A percentile compares a stretch with the other conserved stretches of the same genome.
phyloP scores from a whole-genome alignment of 1,140 invertebrate species.

The Heliconius himera region DNA sequence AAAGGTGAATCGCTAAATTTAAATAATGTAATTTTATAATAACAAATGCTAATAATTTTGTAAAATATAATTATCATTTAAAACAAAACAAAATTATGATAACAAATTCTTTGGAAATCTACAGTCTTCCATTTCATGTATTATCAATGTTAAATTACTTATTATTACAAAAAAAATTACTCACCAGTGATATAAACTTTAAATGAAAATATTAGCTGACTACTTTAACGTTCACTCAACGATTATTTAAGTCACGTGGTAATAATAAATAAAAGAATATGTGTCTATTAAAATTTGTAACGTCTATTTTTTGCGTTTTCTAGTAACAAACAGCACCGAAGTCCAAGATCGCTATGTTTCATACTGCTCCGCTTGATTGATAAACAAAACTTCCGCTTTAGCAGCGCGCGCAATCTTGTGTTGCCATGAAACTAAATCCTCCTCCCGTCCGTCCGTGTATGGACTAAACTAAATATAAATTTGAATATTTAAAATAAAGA shows the following conservation, averaged over 20 bases:
- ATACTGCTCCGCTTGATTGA: constrained; percentile 66
- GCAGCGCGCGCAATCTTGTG: constrained; percentile 72
- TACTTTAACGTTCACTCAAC: constrained; percentile 12
- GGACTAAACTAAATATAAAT: neutral
- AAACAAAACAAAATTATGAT: neutral
- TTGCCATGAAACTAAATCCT: constrained; percentile 42
- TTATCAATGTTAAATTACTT: neutral
- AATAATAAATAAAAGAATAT: constrained; percentile 27
- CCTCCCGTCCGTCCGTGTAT: neutral
- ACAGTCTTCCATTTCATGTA: neutral
- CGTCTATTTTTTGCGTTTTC: constrained; percentile 34
- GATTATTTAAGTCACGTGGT: constrained; percentile 30
- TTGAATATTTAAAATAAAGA: neutral
- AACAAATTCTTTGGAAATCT: neutral
- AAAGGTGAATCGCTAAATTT: neutral
- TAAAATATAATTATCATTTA: neutral
- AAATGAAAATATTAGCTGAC: neutral
- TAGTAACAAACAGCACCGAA: constrained; percentile 43
- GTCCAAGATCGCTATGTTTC: constrained; percentile 43
- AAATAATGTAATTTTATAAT: neutral
- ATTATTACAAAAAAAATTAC: neutral
- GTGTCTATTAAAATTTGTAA: constrained; percentile 32
- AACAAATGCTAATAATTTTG: neutral
- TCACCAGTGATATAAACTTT: constrained; percentile 4
- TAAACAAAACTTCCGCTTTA: constrained; percentile 75